These are phyloP conservation scores for Anthopleura sola DNA, from an alignment of 64 coral and sea anemone genomes.

Conservation along the genomic window DNA sequence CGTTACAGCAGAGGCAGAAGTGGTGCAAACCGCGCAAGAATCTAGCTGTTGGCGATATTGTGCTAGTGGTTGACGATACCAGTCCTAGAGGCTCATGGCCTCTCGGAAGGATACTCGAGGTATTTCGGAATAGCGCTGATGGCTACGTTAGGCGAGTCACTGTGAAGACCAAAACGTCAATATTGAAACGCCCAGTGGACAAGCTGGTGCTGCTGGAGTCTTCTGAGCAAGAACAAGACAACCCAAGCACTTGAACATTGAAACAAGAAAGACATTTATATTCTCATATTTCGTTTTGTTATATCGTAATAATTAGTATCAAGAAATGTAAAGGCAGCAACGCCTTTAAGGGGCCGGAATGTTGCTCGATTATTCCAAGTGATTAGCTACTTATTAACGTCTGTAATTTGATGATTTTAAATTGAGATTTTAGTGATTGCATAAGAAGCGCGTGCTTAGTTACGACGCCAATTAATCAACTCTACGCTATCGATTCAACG, in stretches of 20 bases:
- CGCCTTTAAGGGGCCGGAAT: conserved; percentile 13
- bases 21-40: conserved; percentile 2
- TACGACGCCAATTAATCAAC: too few relatives aligned
- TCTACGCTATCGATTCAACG: too few relatives aligned
- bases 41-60: too few relatives aligned
- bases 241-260: background rate
- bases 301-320: background rate
- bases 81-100: conserved; percentile 2
- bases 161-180: background rate
- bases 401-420: too few relatives aligned
- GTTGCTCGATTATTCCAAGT: too few relatives aligned
- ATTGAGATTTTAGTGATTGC: too few relatives aligned
- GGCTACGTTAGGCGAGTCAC: background rate
- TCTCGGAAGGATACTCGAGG: background rate
- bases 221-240: background rate
- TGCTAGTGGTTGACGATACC: conserved; percentile 12
- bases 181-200: background rate
- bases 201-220: background rate
- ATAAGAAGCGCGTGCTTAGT: too few relatives aligned
- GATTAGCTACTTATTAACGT: too few relatives aligned
- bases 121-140: background rate
- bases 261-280: background rate
- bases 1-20: conserved; percentile 20
- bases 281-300: background rate
- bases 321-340: background rate